These are phyloP conservation scores for Sycobia sp. DNA, from an alignment of 1,140 invertebrate species.

Conservation along the genomic window DNA sequence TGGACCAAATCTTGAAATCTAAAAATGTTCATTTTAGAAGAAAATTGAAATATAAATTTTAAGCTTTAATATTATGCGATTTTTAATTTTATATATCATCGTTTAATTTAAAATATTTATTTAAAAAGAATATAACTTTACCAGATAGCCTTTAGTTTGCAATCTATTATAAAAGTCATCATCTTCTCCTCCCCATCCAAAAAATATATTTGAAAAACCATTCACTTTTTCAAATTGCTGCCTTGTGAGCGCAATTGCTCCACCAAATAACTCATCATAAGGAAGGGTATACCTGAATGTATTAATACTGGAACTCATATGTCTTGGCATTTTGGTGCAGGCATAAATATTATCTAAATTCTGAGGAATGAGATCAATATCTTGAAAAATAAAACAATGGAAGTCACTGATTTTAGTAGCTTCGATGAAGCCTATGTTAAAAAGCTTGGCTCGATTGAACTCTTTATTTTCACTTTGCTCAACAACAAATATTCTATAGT, in stretches of 20 bases:
- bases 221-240: constrained; percentile 80
- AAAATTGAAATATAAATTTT: background rate
- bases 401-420: constrained; percentile 73
- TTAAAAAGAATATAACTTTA: constrained; percentile 35
- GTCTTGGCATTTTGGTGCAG: constrained; percentile 84
- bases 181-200: constrained; percentile 88
- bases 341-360: constrained; percentile 89
- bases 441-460: constrained; percentile 92
- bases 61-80: background rate
- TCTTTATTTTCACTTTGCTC: constrained; percentile 80
- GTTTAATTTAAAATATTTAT: background rate
- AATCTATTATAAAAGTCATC: constrained; percentile 79
- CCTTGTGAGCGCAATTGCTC: constrained; percentile 74
- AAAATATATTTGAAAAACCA: constrained; percentile 91
- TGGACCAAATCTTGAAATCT: constrained; percentile 74
- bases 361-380: constrained; percentile 92
- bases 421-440: constrained; percentile 89
- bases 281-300: constrained; percentile 83
- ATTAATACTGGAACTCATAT: constrained; percentile 92
- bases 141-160: constrained; percentile 53
- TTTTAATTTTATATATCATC: background rate
- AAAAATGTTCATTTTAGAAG: constrained; percentile 32
- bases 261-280: constrained; percentile 76
- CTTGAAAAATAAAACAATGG: constrained; percentile 92
- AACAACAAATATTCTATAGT: constrained; percentile 88